Conservation (phyloP, 2,888 invertebrate species). For the Darwinula stevensoni region DNA sequence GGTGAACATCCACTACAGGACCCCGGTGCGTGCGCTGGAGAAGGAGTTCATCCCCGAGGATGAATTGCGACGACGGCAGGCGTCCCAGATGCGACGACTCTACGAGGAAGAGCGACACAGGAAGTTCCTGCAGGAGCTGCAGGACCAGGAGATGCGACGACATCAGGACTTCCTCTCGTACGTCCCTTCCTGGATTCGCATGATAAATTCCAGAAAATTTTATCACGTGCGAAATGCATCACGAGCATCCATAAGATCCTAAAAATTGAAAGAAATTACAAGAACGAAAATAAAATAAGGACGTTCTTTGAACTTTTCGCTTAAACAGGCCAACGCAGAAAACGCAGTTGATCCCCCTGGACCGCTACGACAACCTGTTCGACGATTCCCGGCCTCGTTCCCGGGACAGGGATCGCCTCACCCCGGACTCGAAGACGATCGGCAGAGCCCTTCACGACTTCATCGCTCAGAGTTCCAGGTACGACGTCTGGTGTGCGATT, state of each 20-base stretch:
- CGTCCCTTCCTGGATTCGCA: slow-evolving; percentile 14
- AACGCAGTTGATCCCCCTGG: slow-evolving; percentile 68
- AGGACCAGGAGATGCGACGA: slow-evolving; percentile 71
- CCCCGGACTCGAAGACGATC: slow-evolving; percentile 40
- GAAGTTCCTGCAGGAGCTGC: slow-evolving; percentile 63
- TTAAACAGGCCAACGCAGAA: too few relatives aligned
- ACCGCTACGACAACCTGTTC: slow-evolving; percentile 57
- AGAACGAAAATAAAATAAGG: too few relatives aligned
- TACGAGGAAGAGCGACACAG: slow-evolving; percentile 69
- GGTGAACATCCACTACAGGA: slow-evolving; percentile 75
- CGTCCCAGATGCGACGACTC: slow-evolving; percentile 62
- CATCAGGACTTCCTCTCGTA: slow-evolving; percentile 76
- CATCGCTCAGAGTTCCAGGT: slow-evolving; percentile 38
- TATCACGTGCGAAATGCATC: too few relatives aligned
- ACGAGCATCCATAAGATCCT: too few relatives aligned
- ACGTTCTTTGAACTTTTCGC: too few relatives aligned
- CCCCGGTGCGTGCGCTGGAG: slow-evolving; percentile 57
- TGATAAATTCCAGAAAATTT: too few relatives aligned
- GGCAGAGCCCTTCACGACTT: slow-evolving; percentile 74
- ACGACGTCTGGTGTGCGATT: too few relatives aligned
- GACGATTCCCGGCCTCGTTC: background rate
- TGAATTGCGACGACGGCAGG: slow-evolving; percentile 56
- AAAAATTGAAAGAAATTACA: too few relatives aligned
- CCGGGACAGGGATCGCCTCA: slow-evolving; percentile 23
- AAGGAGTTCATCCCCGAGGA: slow-evolving; percentile 42